Base-by-base conservation (phyloP, 2,888 invertebrate species). In the Nebria brevicollis region DNA sequence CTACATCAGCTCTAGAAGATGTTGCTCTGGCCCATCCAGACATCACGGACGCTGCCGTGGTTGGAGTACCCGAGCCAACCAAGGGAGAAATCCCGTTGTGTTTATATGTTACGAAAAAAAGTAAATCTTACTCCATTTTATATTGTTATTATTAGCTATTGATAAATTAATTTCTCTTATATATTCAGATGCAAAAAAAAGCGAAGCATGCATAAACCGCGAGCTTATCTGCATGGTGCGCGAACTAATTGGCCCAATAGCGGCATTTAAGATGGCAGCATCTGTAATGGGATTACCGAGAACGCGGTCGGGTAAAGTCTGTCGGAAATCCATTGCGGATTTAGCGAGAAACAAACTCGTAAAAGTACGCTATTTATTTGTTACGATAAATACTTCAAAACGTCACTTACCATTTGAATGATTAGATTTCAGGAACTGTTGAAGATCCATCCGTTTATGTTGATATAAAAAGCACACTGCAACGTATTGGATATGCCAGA, bases 11-110 rank as follows among this genome's bases (percentile, higher is more conserved):
- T 0, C 89, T 98, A 3, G 98, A 98, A 88, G 97, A 98, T 88
- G 97, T 97, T 0, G 94, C 97, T 11, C 88, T 97, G 68, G 92
- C 95, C n/a, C 97, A 97, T 90, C 94, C 94, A 0, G 94, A 96
- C 83, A 92, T 98, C 0, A 94, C 93, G 0, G 98, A 98, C 86
- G 95, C 95, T 0, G 95, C 96, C 0, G 98, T 98, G 0, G 93
- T 98, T 11, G 97, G 97, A 0, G 96, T 97, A 0, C 96, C 96
- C 0, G 98, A 98, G 87, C 88, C 92, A 0, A 95, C 97, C 0
- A 98, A 98, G 87, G 98, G 97, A 20, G 96, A 97, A 87, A 93
- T 97, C 20, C 98, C 98, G 0, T 89, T 97, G 1, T 98, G 97
- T 83, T 90, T 98, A 0, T 97, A 95, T 86, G 95, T 97, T 1